phyloP scores from a whole-genome alignment of 2,888 invertebrate genomes.

The Parasteatoda lunata region DNA sequence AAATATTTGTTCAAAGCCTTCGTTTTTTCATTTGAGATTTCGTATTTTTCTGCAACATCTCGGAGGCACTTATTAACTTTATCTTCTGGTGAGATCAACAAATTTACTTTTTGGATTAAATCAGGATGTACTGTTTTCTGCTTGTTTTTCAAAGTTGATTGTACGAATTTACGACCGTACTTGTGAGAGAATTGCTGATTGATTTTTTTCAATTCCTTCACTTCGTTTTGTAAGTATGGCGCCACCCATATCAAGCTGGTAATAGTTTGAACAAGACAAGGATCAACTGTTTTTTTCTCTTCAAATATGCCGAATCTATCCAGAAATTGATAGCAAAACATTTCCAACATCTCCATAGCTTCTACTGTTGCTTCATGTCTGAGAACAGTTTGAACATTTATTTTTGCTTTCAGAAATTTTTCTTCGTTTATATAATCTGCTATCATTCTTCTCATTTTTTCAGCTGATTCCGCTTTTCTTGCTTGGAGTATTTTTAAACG shows the following conservation, averaged over 20 bases:
- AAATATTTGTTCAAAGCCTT: slow-evolving; percentile 15
- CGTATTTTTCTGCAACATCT: slow-evolving; percentile 17
- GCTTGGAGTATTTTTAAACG: slow-evolving; percentile 40
- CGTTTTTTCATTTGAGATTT: slow-evolving; percentile 6
- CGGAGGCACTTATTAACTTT: slow-evolving; percentile 9
- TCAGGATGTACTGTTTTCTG: slow-evolving; percentile 12
- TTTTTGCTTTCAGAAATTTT: slow-evolving; percentile 18
- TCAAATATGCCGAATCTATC: slow-evolving; percentile 15
- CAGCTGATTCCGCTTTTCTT: slow-evolving; percentile 22
- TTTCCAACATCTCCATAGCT: slow-evolving; percentile 39
- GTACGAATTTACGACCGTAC: slow-evolving; percentile 94
- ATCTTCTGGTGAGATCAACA: background rate
- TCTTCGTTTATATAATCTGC: slow-evolving; percentile 19
- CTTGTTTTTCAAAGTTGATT: slow-evolving; percentile 76
- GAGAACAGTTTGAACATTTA: slow-evolving; percentile 26
- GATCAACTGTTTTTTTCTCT: slow-evolving; percentile 80
- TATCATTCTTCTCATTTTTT: slow-evolving; percentile 16
- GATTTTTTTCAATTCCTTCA: slow-evolving; percentile 83
- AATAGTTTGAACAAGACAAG: slow-evolving; percentile 96
- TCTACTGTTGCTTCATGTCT: slow-evolving; percentile 20
- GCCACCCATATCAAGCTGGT: slow-evolving; percentile 98
- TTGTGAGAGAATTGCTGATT: slow-evolving; percentile 91
- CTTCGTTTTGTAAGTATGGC: slow-evolving; percentile 83
- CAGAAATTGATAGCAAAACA: slow-evolving; percentile 37
- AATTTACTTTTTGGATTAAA: slow-evolving; percentile 29